These are phyloP conservation scores for Leptothorax acervorum DNA, from an alignment of 2,888 invertebrate species.

Conservation along the genomic window DNA sequence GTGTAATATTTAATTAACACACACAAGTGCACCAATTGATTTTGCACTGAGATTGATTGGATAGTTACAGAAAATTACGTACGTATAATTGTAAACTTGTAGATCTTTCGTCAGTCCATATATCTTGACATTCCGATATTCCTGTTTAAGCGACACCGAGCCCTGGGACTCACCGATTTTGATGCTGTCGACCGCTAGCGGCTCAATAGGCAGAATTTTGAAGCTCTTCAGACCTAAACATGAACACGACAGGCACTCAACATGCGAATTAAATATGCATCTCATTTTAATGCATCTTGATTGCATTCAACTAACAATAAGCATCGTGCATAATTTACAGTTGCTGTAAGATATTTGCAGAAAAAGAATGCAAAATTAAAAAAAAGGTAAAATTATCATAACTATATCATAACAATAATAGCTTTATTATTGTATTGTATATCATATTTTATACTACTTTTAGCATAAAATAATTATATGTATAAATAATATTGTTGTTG, in stretches of 20 bases:
- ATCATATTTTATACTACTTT: not conserved
- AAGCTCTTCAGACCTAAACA: constrained; percentile 87
- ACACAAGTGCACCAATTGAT: not conserved
- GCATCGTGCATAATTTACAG: not conserved
- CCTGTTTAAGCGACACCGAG: constrained; percentile 89
- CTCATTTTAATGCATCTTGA: not conserved
- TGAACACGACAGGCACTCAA: not conserved
- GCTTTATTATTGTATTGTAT: not conserved
- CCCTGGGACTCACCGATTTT: constrained; percentile 86
- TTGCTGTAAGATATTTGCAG: not conserved
- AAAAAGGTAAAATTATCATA: not conserved
- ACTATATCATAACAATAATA: not conserved
- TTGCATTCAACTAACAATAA: not conserved
- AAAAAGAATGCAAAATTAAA: not conserved
- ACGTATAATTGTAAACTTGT: constrained; percentile 87
- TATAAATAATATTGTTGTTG: not conserved
- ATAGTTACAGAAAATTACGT: constrained; percentile 85
- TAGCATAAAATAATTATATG: not conserved
- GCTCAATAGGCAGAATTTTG: constrained; percentile 88
- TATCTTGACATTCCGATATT: constrained; percentile 89
- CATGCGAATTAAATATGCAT: not conserved
- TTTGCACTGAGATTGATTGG: not conserved
- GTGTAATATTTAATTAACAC: not conserved
- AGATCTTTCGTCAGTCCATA: constrained; percentile 87
- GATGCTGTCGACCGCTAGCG: constrained; percentile 87